Base-by-base conservation (phyloP, 2,888 invertebrate genomes). In the Tiliacea aurago region DNA sequence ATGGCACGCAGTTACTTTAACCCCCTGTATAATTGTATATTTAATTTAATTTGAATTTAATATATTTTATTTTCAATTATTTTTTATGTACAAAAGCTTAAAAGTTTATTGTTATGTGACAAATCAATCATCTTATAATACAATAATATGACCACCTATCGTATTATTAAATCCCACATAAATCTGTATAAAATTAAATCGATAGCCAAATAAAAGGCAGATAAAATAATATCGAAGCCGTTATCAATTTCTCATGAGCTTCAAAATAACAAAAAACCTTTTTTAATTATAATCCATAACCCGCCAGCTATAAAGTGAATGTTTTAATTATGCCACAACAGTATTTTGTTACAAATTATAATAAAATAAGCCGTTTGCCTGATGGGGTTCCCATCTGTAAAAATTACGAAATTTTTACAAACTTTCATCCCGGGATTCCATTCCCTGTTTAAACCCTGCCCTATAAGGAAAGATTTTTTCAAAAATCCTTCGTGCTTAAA, bases 231-330 rank as follows among this genome's bases (percentile, higher is more conserved):
- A 13, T 28, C 20, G 4, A 58, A 73, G 33, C 56, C 28, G 13
- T n/a, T 28, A 58, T 63, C 58, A 58, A 37, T 37, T 37, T 37
- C 37, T 2, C 37, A 37, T 37, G 6, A 37, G 37, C 37, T 37
- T 37, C 4, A 5, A 37, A 37, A 5, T 6, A 4, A 37, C 37
- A 37, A 41, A 41, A 63, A 78, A 28, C 33, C 62, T n/a, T 55
- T 64, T 47, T 47, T 58, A 64, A 70, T 76, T 53, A 63, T 37
- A 59, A 74, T 28, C 37, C n/a, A 63, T 37, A 59, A 74, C n/a
- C 37, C n/a, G 41, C 47, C 6, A 53, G 45, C 33, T 62, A 4
- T 58, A 18, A 7, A 53, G 63, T 58, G 70, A 62, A 64, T 41
- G 20, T 43, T 79, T 70, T 59, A 64, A 79, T 79, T 53, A 58